phyloP scores from a whole-genome alignment of 2,113 vertebrate species.

The Ctenodactylus gundi region DNA sequence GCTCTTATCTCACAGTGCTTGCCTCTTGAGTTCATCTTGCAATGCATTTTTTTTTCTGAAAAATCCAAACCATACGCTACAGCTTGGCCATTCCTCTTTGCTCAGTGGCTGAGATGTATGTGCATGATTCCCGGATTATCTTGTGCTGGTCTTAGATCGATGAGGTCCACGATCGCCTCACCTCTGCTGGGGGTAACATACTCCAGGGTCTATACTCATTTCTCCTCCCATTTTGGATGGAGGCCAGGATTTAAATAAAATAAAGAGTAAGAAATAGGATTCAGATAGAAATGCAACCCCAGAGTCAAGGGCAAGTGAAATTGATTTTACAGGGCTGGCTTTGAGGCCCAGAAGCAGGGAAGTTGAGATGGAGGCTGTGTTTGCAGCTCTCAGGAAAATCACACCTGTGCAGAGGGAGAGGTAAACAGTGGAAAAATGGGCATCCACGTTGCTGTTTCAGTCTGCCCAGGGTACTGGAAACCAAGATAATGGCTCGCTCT shows the following conservation, averaged over 20 bases:
- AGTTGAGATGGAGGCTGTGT: conserved; percentile 35
- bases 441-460: conserved; percentile 5
- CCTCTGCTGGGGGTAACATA: neutral
- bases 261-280: conserved; percentile 67
- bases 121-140: neutral
- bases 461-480: neutral
- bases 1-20: neutral
- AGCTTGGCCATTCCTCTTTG: neutral
- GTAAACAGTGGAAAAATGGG: neutral
- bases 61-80: neutral
- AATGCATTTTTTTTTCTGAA: neutral
- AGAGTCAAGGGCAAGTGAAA: conserved; percentile 73
- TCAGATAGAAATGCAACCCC: conserved; percentile 67
- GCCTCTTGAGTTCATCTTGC: neutral
- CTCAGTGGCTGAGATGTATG: too few species aligned
- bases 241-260: conserved; percentile 60
- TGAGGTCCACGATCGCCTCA: neutral
- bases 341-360: conserved; percentile 54
- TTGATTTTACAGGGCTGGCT: conserved; percentile 75
- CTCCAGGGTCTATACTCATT: neutral
- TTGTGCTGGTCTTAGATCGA: neutral
- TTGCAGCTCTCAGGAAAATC: conserved; percentile 39
- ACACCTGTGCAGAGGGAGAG: neutral
- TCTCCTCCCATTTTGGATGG: conserved; percentile 46
- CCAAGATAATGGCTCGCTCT: neutral